Percentiles rank a stretch among this genome's conserved stretches.
These are phyloP conservation scores for Desmodus rotundus DNA, from an alignment of 2,113 vertebrate genomes.

Conservation along the genomic window DNA sequence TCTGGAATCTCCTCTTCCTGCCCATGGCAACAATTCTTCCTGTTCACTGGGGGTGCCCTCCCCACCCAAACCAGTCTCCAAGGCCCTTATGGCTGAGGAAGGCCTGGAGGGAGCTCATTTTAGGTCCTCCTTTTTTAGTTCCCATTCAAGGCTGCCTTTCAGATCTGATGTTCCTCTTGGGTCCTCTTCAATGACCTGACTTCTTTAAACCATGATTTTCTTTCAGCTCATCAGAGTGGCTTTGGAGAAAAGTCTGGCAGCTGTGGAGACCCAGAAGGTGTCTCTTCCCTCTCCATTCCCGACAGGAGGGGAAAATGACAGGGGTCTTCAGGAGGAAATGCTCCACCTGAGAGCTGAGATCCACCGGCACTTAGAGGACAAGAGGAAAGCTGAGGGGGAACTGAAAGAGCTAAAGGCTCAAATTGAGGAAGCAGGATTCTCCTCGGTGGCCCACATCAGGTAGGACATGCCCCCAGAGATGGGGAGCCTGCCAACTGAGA, in stretches of 20 bases:
- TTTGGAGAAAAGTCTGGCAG: slow-evolving; percentile 42
- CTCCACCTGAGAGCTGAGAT: slow-evolving; percentile 73
- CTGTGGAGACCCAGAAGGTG: neutral
- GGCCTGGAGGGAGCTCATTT: neutral
- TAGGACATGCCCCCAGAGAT: slow-evolving; percentile 25
- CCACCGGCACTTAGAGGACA: slow-evolving; percentile 83
- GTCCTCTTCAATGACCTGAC: neutral
- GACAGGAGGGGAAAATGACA: neutral
- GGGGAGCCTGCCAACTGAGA: fast-evolving
- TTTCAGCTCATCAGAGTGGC: slow-evolving; percentile 65
- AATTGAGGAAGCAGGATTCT: slow-evolving; percentile 90
- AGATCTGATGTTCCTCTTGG: neutral
- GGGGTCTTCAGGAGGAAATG: slow-evolving; percentile 74
- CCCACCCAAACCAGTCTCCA: neutral
- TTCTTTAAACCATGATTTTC: slow-evolving; percentile 15
- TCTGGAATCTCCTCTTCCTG: neutral
- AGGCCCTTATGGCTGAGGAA: neutral
- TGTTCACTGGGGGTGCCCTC: neutral
- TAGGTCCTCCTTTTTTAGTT: neutral
- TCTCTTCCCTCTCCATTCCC: neutral
- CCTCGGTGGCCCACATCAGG: slow-evolving; percentile 92
- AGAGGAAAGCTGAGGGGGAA: slow-evolving; percentile 85
- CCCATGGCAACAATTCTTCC: neutral
- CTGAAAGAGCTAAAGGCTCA: slow-evolving; percentile 89
- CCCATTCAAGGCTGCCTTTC: neutral